Conservation (phyloP, 2,888 invertebrate species). For the Timandra comae region DNA sequence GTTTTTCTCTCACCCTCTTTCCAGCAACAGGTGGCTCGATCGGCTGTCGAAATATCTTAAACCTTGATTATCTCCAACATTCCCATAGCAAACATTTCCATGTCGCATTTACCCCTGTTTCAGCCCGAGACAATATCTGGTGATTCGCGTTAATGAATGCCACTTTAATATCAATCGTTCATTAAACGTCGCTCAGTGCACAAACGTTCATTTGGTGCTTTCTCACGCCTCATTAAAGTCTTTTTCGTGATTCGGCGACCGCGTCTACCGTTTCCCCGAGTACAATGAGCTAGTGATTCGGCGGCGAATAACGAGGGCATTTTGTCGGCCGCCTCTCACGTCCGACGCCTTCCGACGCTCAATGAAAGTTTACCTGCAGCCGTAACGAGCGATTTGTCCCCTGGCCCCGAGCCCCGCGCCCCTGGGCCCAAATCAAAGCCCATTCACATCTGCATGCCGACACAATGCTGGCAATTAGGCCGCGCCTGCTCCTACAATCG, state of each 20-base stretch:
- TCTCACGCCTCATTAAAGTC: constrained; percentile 77
- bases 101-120: constrained; percentile 19
- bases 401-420: constrained; percentile 59
- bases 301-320: constrained; percentile 77
- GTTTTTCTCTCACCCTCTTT: constrained; percentile 58
- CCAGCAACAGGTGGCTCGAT: constrained; percentile 59
- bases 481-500: constrained; percentile 71
- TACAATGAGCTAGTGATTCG: constrained; percentile 77
- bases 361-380: constrained; percentile 78
- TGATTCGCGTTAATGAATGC: constrained; percentile 52
- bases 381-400: constrained; percentile 78
- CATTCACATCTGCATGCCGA: constrained; percentile 78
- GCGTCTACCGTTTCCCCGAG: constrained; percentile 75
- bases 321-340: constrained; percentile 76
- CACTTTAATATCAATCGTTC: constrained; percentile 67
- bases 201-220: constrained; percentile 73
- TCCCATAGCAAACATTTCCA: constrained; percentile 22
- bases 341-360: constrained; percentile 77
- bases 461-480: constrained; percentile 78
- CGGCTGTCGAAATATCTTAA: constrained; percentile 41
- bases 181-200: constrained; percentile 60
- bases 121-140: constrained; percentile 30
- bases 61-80: constrained; percentile 25
- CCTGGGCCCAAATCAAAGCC: constrained; percentile 75
- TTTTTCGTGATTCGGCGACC: constrained; percentile 72